phyloP scores from a whole-genome alignment of 1,140 invertebrate species.

The Anagrus nilaparvatae region DNA sequence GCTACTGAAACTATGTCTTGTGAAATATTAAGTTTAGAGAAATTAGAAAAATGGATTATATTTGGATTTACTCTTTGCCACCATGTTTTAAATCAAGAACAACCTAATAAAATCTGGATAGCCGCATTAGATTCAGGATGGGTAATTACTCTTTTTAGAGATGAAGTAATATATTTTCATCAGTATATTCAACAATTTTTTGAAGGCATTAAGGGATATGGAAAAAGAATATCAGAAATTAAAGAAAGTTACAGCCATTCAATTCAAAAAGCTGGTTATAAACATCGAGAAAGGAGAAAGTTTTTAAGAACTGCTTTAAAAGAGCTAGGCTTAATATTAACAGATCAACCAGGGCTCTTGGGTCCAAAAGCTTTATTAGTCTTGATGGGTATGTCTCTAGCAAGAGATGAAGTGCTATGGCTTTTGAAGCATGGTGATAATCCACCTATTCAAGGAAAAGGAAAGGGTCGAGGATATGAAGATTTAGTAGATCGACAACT shows the following conservation, averaged over 20 bases:
- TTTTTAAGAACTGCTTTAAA: slow-evolving; percentile 92
- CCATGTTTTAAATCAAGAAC: slow-evolving; percentile 67
- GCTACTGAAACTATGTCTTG: slow-evolving; percentile 93
- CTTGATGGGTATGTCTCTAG: slow-evolving; percentile 90
- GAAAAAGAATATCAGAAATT: slow-evolving; percentile 84
- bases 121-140: slow-evolving; percentile 86
- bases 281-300: slow-evolving; percentile 90
- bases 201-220: slow-evolving; percentile 90
- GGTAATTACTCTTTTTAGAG: slow-evolving; percentile 89
- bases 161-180: slow-evolving; percentile 95
- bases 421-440: slow-evolving; percentile 92
- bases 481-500: slow-evolving; percentile 89
- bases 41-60: slow-evolving; percentile 94
- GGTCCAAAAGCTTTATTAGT: slow-evolving; percentile 96
- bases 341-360: slow-evolving; percentile 94
- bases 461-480: slow-evolving; percentile 76
- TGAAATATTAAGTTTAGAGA: slow-evolving; percentile 91
- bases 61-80: slow-evolving; percentile 89
- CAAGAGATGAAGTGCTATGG: slow-evolving; percentile 96
- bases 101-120: slow-evolving; percentile 81
- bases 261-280: slow-evolving; percentile 77
- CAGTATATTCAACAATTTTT: slow-evolving; percentile 88
- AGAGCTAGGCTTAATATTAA: slow-evolving; percentile 89
- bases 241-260: slow-evolving; percentile 89
- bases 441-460: slow-evolving; percentile 73